These are phyloP conservation scores for Himalopsyche phryganea DNA, from an alignment of 1,140 invertebrate species.

Conservation along the genomic window DNA sequence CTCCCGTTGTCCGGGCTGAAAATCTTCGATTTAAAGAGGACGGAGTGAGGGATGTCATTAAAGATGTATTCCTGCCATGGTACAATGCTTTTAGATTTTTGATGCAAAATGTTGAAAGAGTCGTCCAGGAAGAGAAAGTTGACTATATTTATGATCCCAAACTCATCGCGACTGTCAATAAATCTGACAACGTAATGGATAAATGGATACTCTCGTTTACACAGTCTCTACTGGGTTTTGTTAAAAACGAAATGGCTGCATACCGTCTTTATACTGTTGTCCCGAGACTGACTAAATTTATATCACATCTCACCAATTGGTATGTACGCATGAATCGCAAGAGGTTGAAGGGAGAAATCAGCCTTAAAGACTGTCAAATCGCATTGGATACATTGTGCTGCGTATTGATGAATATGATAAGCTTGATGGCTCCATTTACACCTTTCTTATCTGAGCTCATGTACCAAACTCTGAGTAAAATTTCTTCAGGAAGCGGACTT, in stretches of 20 bases:
- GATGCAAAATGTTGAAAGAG: conserved; percentile 87
- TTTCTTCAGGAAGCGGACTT: conserved; percentile 48
- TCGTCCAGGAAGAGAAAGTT: conserved; percentile 65
- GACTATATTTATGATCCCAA: conserved; percentile 64
- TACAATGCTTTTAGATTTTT: conserved; percentile 97
- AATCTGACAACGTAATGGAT: conserved; percentile 88
- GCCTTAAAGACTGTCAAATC: conserved; percentile 72
- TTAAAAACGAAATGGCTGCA: conserved; percentile 89
- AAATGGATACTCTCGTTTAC: conserved; percentile 96
- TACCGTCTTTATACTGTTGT: conserved; percentile 96
- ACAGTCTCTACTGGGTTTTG: conserved; percentile 85
- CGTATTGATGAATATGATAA: conserved; percentile 85
- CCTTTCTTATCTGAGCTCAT: conserved; percentile 96
- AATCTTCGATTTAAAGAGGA: conserved; percentile 96
- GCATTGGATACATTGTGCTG: conserved; percentile 86
- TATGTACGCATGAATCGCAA: conserved; percentile 96
- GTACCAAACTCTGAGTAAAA: conserved; percentile 79
- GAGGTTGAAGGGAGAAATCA: conserved; percentile 84
- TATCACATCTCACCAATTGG: conserved; percentile 98
- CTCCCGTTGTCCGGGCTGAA: conserved; percentile 95
- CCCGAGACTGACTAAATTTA: conserved; percentile 89
- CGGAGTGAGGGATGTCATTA: conserved; percentile 92
- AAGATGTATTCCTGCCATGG: conserved; percentile 98
- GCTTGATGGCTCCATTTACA: conserved; percentile 95
- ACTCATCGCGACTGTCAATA: conserved; percentile 35